Evolutionary conservation across 2,113 vertebrate species (phyloP).

Genomic region (Ivindomyrus marchei): DNA sequence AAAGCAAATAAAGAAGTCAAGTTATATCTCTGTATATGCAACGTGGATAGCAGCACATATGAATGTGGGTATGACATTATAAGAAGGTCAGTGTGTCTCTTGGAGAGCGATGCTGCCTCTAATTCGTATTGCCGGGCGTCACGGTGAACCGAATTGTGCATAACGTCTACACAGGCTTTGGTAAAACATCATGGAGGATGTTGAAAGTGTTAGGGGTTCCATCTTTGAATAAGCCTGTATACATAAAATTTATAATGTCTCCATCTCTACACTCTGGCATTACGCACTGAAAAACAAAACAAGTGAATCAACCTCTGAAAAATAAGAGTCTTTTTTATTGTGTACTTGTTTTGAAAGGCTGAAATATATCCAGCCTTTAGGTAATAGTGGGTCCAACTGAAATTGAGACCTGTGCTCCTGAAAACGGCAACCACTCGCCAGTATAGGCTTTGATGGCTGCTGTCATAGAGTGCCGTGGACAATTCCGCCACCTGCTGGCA

Average conservation of each 20-base stretch:
- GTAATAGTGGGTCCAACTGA: neutral
- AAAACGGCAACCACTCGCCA: neutral
- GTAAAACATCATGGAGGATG: neutral
- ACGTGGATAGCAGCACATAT: neutral
- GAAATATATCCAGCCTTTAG: neutral
- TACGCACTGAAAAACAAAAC: neutral
- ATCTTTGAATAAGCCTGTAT: neutral
- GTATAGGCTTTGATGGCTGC: neutral
- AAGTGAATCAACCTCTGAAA: neutral
- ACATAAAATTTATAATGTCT: neutral
- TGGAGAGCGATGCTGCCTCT: neutral
- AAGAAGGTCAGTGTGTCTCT: neutral
- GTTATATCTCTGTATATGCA: neutral
- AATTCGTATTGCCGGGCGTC: neutral
- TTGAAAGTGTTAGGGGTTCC: neutral
- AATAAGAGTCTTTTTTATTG: neutral
- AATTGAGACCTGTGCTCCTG: neutral
- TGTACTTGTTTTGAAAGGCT: neutral
- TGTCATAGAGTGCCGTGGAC: neutral
- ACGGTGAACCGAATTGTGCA: neutral
- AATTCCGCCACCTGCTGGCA: slow-evolving; percentile 1
- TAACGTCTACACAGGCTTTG: neutral
- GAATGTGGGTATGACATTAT: neutral
- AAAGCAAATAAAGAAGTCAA: neutral
- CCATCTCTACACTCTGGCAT: neutral